These are phyloP conservation scores for Dicyrtomina minuta DNA, from an alignment of 2,888 invertebrate genomes.

Conservation along the genomic window DNA sequence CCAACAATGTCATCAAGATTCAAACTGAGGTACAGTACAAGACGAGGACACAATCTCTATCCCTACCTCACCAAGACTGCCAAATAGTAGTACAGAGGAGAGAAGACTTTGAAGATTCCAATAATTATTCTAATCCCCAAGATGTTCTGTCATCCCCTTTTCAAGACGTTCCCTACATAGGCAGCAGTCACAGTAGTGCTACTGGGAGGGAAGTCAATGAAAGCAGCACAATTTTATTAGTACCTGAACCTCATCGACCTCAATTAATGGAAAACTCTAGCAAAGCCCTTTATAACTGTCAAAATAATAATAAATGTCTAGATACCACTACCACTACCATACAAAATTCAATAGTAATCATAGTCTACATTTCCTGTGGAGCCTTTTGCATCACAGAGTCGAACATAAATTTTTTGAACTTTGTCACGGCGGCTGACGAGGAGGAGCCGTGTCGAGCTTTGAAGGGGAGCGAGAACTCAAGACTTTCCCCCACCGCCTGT, in stretches of 20 bases:
- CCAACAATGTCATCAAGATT: constrained; percentile 8
- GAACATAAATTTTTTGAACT: background rate
- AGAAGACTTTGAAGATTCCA: no score
- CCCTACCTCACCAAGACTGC: background rate
- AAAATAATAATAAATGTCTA: background rate
- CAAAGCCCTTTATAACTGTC: no score
- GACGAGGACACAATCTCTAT: no score
- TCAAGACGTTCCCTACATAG: no score
- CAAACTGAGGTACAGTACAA: background rate
- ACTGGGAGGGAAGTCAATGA: no score
- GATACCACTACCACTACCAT: background rate
- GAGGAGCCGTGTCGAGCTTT: no score
- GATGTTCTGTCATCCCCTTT: no score
- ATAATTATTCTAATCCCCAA: no score
- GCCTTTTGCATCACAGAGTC: background rate
- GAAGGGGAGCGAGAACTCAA: background rate
- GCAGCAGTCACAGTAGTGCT: no score
- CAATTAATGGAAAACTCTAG: no score
- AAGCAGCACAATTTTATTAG: no score
- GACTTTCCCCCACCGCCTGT: constrained; percentile 12
- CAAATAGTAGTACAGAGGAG: no score
- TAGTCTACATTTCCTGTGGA: constrained; percentile 5
- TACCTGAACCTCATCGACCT: background rate
- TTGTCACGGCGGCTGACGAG: background rate
- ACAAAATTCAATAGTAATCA: background rate